These are phyloP conservation scores for Poecilia gillii DNA, from an alignment of 2,797 vertebrate species.

Conservation along the genomic window DNA sequence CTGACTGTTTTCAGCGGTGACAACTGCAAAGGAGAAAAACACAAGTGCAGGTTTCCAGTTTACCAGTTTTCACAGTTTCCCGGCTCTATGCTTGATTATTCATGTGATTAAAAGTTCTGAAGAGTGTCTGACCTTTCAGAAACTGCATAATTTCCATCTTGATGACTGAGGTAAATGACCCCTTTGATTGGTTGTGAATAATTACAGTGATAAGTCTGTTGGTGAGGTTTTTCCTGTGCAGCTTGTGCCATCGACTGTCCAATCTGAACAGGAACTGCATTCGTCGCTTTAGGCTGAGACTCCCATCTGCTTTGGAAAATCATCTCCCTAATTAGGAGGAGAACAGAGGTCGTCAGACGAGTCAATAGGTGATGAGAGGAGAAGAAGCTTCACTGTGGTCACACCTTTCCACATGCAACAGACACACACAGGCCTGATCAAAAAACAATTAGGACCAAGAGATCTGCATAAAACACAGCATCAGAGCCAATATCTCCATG, in stretches of 20 bases:
- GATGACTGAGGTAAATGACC: constrained; percentile 15
- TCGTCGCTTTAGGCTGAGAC: constrained; percentile 25
- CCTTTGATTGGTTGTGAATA: constrained; percentile 25
- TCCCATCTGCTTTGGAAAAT: constrained; percentile 51
- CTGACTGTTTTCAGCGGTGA: not conserved
- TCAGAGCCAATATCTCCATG: constrained; percentile 21
- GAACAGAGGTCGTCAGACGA: constrained; percentile 49
- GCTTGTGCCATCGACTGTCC: constrained; percentile 9
- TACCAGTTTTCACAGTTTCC: not conserved
- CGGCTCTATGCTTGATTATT: not conserved
- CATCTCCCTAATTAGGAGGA: constrained; percentile 48
- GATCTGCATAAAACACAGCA: constrained; percentile 9
- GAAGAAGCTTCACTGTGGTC: constrained; percentile 18
- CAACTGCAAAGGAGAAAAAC: not conserved
- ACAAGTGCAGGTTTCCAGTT: not conserved
- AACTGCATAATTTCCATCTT: constrained; percentile 6
- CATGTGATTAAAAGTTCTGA: constrained; percentile 9
- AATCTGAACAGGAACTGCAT: constrained; percentile 27
- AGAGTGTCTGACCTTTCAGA: constrained; percentile 22
- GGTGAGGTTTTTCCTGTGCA: constrained; percentile 9
- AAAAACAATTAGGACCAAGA: constrained; percentile 32
- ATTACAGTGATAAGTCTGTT: constrained; percentile 9
- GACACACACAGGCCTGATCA: constrained; percentile 32
- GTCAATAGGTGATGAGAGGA: constrained; percentile 47
- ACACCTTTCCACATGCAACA: constrained; percentile 36